Evolutionary conservation across 1,140 invertebrate genomes (phyloP).

Genomic region (fruit fly (Drosophila melanogaster)): DNA sequence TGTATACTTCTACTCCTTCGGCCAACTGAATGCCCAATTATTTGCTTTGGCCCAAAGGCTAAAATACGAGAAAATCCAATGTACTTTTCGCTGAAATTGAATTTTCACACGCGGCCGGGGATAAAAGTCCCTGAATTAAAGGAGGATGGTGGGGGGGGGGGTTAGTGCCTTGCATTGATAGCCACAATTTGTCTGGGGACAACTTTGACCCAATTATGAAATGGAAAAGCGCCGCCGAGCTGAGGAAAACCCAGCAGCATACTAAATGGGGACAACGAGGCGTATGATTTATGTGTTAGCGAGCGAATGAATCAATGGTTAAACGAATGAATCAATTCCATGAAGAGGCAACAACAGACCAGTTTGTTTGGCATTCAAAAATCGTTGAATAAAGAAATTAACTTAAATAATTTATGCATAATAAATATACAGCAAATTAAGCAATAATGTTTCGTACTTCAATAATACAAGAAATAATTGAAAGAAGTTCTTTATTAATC

Average conservation of each 20-base stretch:
- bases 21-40: conserved; percentile 5
- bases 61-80: neutral
- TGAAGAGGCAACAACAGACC: neutral
- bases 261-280: conserved; percentile 14
- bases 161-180: conserved; percentile 27
- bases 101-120: conserved; percentile 35
- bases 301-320: neutral
- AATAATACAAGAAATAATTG: neutral
- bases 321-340: conserved; percentile 8
- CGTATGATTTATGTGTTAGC: conserved; percentile 1
- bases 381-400: neutral
- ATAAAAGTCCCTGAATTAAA: conserved; percentile 3
- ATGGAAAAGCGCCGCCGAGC: conserved; percentile 5
- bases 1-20: neutral
- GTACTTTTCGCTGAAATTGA: conserved; percentile 1
- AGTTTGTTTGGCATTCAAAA: neutral
- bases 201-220: conserved; percentile 39
- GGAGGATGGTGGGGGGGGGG: neutral
- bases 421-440: no score
- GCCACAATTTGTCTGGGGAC: conserved; percentile 27
- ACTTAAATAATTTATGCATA: no score
- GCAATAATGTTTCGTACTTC: no score
- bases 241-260: conserved; percentile 1
- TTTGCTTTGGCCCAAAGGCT: conserved; percentile 2
- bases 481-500: neutral